phyloP scores from a whole-genome alignment of 2,888 invertebrate species.

The Ophion costatus region DNA sequence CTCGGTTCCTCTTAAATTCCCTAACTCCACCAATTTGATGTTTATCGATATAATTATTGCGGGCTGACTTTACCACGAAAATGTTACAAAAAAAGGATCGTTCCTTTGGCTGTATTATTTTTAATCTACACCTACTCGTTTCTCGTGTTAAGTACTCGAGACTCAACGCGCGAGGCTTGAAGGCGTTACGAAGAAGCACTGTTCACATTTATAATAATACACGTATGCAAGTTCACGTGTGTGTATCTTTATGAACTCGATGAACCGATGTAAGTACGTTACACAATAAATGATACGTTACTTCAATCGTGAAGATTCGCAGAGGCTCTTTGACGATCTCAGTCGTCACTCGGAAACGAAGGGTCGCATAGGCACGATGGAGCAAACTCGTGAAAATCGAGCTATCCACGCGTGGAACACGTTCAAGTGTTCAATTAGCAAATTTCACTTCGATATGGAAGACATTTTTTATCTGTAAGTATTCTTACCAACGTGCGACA shows the following conservation, averaged over 20 bases:
- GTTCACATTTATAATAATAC: conserved; percentile 9
- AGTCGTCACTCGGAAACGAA: conserved; percentile 72
- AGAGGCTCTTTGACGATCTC: conserved; percentile 45
- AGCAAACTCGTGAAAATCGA: conserved; percentile 53
- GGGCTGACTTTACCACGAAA: conserved; percentile 17
- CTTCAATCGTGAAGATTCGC: conserved; percentile 53
- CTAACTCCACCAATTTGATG: conserved; percentile 22
- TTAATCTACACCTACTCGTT: conserved; percentile 46
- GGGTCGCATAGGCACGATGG: conserved; percentile 68
- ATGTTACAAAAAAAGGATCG: not conserved
- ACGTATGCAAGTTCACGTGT: not conserved
- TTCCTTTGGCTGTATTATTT: conserved; percentile 23
- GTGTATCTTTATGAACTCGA: conserved; percentile 24
- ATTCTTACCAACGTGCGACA: not conserved
- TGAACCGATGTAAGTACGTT: conserved; percentile 50
- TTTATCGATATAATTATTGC: conserved; percentile 13
- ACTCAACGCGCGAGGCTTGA: conserved; percentile 18
- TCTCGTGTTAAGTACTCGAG: conserved; percentile 11
- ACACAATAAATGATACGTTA: conserved; percentile 57
- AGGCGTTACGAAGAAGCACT: conserved; percentile 2
- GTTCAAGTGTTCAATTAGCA: conserved; percentile 67
- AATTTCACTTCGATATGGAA: conserved; percentile 71
- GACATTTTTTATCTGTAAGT: conserved; percentile 76
- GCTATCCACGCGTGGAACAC: conserved; percentile 68
- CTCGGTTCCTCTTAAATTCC: conserved; percentile 12